Evolutionary conservation across 2,888 invertebrate species (phyloP).

Genomic region (Drosophila tanythrix): DNA sequence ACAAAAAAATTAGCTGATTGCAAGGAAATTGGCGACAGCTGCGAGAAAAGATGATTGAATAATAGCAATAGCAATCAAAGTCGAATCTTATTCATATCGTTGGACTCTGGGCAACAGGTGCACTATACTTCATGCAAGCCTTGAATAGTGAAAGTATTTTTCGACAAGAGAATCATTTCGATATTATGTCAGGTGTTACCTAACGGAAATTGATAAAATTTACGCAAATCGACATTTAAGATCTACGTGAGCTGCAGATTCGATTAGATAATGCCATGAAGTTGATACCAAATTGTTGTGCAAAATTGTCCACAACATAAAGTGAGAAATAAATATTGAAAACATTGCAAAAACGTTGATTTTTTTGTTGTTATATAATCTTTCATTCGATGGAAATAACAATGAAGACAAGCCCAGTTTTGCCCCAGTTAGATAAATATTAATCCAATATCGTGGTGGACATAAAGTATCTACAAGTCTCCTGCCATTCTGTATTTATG

Average conservation of each 20-base stretch:
- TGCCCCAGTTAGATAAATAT: not conserved
- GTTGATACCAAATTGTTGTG: not conserved
- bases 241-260: not conserved
- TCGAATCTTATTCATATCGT: constrained; percentile 46
- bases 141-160: not conserved
- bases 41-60: constrained; percentile 65
- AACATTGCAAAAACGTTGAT: not conserved
- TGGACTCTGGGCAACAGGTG: constrained; percentile 48
- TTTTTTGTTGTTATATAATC: not conserved
- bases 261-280: not conserved
- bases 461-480: no score
- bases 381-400: not conserved
- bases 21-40: constrained; percentile 58
- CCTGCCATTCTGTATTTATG: not conserved
- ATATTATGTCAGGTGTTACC: not conserved
- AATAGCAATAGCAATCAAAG: constrained; percentile 39
- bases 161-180: not conserved
- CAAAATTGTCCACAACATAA: not conserved
- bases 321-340: constrained; percentile 7
- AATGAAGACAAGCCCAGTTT: not conserved
- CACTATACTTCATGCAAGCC: constrained; percentile 1
- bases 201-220: not conserved
- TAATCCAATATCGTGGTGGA: not conserved
- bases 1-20: not conserved
- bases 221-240: not conserved